Evolutionary conservation across 2,113 vertebrate genomes (phyloP).

Genomic region (Pholis gunnellus): DNA sequence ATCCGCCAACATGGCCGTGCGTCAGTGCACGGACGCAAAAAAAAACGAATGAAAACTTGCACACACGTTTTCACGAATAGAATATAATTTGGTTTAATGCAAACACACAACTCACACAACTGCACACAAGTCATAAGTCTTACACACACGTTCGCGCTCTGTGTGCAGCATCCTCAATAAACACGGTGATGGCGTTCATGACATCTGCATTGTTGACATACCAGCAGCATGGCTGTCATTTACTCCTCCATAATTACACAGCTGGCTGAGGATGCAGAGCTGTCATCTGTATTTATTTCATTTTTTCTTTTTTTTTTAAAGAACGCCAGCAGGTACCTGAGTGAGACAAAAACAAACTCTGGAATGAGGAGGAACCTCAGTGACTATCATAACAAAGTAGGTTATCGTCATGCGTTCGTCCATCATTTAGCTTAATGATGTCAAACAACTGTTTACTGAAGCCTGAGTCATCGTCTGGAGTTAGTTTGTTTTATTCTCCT

Average conservation of each 20-base stretch:
- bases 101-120: background rate
- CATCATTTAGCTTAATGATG: background rate
- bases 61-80: background rate
- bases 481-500: background rate
- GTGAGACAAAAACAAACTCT: slow-evolving; percentile 38
- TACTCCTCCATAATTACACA: slow-evolving; percentile 69
- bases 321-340: slow-evolving; percentile 15
- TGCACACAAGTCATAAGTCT: slow-evolving; percentile 16
- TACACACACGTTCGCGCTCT: background rate
- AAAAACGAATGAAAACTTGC: background rate
- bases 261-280: slow-evolving; percentile 38
- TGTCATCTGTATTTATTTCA: slow-evolving; percentile 45
- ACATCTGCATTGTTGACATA: slow-evolving; percentile 63
- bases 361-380: slow-evolving; percentile 1
- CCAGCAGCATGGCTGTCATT: slow-evolving; percentile 54
- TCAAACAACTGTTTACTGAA: background rate
- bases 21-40: background rate
- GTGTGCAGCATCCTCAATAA: slow-evolving; percentile 5
- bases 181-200: slow-evolving; percentile 38
- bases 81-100: background rate
- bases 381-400: background rate
- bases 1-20: background rate
- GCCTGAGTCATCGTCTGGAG: background rate
- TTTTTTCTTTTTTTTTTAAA: background rate
- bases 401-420: background rate